Base-by-base conservation (phyloP, 1,140 invertebrate genomes). In the Brachionus sp. region DNA sequence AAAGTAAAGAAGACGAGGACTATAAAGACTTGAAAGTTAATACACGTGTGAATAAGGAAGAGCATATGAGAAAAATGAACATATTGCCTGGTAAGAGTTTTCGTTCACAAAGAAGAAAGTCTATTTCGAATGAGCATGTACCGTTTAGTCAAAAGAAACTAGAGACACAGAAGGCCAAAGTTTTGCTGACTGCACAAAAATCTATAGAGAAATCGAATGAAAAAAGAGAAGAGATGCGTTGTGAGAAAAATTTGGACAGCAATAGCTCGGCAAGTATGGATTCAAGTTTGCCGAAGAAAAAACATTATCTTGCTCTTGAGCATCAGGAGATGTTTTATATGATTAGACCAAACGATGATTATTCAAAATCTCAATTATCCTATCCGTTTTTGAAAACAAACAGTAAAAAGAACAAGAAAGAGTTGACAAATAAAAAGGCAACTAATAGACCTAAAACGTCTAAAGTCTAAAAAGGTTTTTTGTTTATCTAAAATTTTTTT, bases 1-100 rank as follows among this genome's bases (percentile, higher is more conserved):
- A 5, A 16, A 70, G 37, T 16, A 70, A 70, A 70, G 16, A 37
- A 12, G 66, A 70, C 37, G 66, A 70, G 12, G 66, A 70, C n/a
- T 70, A 37, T 16, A 70, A 16, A 6, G 37, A 70, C 19, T 39
- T 39, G 35, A 4, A n/a, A 7, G 35, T 16, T 4, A 70, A 42
- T 70, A 39, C 16, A 6, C 66, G 37, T 9, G 66, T 70, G 0
- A 70, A 70, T 33, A 70, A 70, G 19, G 66, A 70, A 39, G 66
- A 70, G 37, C 66, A 70, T 5, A 39, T 70, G 35, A 70, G 66
- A 70, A 70, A 70, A 33, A 70, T 70, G 66, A 70, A 70, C 35
- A 70, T 70, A 16, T 19, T 70, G 16, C 66, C 66, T 3, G 66
- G 66, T 16, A 70, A 70, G 16, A 70, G 33, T 19, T 70, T 70